Evolutionary conservation across 2,113 vertebrate genomes (phyloP).

Genomic region (Haemorhous mexicanus): DNA sequence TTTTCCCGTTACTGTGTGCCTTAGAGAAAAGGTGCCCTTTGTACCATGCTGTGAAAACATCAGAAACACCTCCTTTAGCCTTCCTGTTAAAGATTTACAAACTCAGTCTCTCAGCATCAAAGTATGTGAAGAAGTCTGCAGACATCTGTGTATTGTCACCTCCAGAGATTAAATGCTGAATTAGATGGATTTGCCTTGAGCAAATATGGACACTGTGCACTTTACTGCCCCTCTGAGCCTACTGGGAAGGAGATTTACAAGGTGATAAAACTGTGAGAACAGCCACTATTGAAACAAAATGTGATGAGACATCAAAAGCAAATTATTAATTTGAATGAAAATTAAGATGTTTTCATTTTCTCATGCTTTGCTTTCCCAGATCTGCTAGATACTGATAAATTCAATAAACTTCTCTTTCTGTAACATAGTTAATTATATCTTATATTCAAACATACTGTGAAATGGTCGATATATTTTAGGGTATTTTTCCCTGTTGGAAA

Average conservation of each 20-base stretch:
- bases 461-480: not conserved
- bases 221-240: not conserved
- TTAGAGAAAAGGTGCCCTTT: not conserved
- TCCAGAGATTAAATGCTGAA: not conserved
- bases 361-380: not conserved
- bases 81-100: not conserved
- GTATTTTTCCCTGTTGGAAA: not conserved
- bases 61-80: not conserved
- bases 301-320: not conserved
- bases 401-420: not conserved
- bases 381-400: not conserved
- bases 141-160: not conserved
- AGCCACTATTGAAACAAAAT: not conserved
- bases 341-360: not conserved
- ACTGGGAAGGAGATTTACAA: not conserved
- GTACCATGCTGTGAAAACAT: not conserved
- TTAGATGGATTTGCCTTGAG: not conserved
- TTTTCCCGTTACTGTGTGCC: not conserved
- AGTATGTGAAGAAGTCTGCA: not conserved
- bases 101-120: not conserved
- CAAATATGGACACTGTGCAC: not conserved
- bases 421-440: not conserved
- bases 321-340: not conserved
- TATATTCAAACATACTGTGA: not conserved
- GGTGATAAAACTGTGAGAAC: not conserved